Evolutionary conservation across 1,140 invertebrate genomes (phyloP), one percentile per base, ranked within the genome.

Genomic region (Battus philenor): DNA sequence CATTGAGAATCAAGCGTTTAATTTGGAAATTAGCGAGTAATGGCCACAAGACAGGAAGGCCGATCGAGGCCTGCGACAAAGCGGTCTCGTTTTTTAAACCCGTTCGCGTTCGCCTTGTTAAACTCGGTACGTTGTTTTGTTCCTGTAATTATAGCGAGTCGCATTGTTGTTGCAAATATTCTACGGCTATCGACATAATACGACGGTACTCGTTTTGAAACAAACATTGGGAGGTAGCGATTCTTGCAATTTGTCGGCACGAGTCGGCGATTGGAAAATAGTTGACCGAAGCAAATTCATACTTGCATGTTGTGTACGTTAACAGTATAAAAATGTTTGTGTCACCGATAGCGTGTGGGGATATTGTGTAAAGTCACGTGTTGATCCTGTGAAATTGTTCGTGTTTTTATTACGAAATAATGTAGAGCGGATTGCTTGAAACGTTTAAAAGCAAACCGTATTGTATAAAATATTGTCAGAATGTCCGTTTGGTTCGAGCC

Each of bases 1-100:
- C 81, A 85, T 85, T 85, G 81, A 85, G 69, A 80, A 72, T 76
- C 66, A 72, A 80, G 63, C 77, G 73, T 76, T 80, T 85, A 82
- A 85, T 82, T 70, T 82, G 75, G 75, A 85, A 85, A 85, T 76
- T 84, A 79, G 69, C 68, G 56, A 74, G 67, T 80, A 82, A 78
- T 68, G 56, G 58, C 60, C 51, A 48, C 60, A 54, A 57, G 63
- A 69, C 71, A 65, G 67, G 73, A 81, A 82, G 78, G 81, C 78
- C 81, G 75, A 34, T 9, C 66, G 49, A 46, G 55, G 64, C 60
- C 72, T 68, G 69, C 67, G 62, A 78, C 72, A 78, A 71, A 71
- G 68, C 54, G 54, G 51, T 47, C 56, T 49, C 64, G 66, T 70
- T 63, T 51, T 60, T 68, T 64, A 47, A 53, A 41, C 38, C 24